Conservation (phyloP, 2,113 vertebrate genomes). For the Lophotis ruficrista region DNA sequence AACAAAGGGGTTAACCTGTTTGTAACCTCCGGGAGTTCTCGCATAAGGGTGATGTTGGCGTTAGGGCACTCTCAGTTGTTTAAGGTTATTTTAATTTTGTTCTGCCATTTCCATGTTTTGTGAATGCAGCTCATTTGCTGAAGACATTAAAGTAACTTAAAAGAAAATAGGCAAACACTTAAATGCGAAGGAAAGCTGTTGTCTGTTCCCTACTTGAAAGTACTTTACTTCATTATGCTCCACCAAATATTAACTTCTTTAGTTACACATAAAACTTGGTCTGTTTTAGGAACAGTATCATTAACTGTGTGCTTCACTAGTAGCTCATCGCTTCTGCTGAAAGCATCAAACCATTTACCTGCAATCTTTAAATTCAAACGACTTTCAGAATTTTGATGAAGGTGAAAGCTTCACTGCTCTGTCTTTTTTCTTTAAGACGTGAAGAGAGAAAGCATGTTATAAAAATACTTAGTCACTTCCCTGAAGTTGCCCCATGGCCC, state of each 20-base stretch:
- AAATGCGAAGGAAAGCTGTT: not conserved
- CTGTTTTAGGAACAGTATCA: not conserved
- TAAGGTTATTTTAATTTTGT: not conserved
- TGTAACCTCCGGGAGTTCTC: not conserved
- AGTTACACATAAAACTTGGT: constrained; percentile 5
- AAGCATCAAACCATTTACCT: not conserved
- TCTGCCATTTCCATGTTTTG: accelerated
- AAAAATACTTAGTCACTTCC: not conserved
- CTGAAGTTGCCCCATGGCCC: not conserved
- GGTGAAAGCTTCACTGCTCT: not conserved
- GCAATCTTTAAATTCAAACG: not conserved
- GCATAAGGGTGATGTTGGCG: not conserved
- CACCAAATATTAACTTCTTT: constrained; percentile 35
- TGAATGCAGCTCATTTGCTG: not conserved
- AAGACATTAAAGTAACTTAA: not conserved
- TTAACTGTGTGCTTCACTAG: not conserved
- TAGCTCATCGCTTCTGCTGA: not conserved
- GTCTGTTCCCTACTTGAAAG: not conserved
- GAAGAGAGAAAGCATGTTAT: not conserved
- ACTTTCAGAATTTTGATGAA: not conserved
- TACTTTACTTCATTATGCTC: not conserved
- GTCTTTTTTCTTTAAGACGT: not conserved
- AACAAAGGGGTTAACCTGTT: not conserved
- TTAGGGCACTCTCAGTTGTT: not conserved
- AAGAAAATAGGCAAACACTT: not conserved